These are phyloP conservation scores for Perizoma affinitatum DNA, from an alignment of 2,888 invertebrate species.

Conservation along the genomic window DNA sequence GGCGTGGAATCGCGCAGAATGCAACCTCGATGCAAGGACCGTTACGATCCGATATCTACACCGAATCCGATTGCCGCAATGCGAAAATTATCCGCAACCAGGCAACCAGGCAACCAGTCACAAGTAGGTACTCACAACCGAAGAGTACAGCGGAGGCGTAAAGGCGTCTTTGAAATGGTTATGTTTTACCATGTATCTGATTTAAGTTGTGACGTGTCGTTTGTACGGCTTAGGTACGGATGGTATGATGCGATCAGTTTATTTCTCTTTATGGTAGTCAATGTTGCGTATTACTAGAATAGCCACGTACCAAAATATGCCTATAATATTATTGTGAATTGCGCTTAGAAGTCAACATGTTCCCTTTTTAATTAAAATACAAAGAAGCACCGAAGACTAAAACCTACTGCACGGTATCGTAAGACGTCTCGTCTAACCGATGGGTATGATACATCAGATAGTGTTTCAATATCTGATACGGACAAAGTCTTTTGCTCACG, in stretches of 20 bases:
- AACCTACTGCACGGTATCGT: constrained; percentile 25
- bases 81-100: constrained; percentile 76
- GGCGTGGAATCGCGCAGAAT: constrained; percentile 66
- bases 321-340: constrained; percentile 23
- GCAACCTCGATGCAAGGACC: constrained; percentile 71
- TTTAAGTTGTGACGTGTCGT: constrained; percentile 73
- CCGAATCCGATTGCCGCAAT: constrained; percentile 76
- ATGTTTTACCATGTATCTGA: constrained; percentile 79
- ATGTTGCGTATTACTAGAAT: constrained; percentile 50
- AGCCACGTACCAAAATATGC: constrained; percentile 29
- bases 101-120: constrained; percentile 43
- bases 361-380: constrained; percentile 7
- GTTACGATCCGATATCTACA: constrained; percentile 72
- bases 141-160: constrained; percentile 69
- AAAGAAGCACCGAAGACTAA: constrained; percentile 24
- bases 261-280: constrained; percentile 64
- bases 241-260: constrained; percentile 68
- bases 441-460: constrained; percentile 29
- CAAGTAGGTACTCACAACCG: constrained; percentile 44
- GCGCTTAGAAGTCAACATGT: constrained; percentile 16
- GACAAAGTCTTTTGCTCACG: constrained; percentile 49
- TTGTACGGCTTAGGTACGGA: constrained; percentile 63
- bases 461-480: constrained; percentile 40
- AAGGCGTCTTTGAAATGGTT: constrained; percentile 73
- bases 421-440: no score